phyloP scores from a whole-genome alignment of 2,797 vertebrate genomes.

The Acanthurus lineatus region DNA sequence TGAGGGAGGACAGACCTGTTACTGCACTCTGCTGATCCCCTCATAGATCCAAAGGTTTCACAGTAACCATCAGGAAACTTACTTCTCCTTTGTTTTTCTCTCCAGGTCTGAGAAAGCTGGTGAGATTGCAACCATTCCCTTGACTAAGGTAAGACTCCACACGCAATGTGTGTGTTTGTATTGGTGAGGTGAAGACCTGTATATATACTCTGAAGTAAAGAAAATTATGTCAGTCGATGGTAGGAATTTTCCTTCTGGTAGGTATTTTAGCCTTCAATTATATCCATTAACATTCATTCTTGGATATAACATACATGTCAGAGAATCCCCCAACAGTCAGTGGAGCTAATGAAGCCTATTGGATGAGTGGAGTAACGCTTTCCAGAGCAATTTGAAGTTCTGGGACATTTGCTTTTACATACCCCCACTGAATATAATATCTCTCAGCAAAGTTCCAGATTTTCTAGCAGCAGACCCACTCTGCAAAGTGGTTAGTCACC shows the following conservation, averaged over 20 bases:
- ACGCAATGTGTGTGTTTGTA: background rate
- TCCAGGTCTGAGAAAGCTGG: constrained; percentile 81
- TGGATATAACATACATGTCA: background rate
- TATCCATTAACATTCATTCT: background rate
- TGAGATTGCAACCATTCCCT: constrained; percentile 83
- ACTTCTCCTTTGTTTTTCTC: constrained; percentile 11
- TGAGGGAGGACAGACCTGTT: background rate
- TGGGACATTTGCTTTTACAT: background rate
- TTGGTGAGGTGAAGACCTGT: too few species aligned
- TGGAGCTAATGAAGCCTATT: background rate
- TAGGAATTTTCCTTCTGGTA: background rate
- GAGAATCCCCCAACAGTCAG: background rate
- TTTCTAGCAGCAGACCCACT: too few species aligned
- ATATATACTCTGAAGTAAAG: background rate
- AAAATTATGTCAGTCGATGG: too few species aligned
- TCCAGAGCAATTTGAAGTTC: background rate
- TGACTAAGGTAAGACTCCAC: constrained; percentile 78
- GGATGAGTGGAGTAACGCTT: background rate
- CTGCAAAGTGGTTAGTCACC: too few species aligned
- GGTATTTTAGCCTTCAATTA: background rate
- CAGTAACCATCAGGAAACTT: background rate
- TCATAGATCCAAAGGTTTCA: background rate
- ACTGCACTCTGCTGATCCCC: background rate
- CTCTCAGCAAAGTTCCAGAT: too few species aligned
- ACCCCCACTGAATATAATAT: background rate